Evolutionary conservation across 2,797 vertebrate genomes (phyloP), one percentile per base, ranked within the genome.

Genomic region (Emys orbicularis): DNA sequence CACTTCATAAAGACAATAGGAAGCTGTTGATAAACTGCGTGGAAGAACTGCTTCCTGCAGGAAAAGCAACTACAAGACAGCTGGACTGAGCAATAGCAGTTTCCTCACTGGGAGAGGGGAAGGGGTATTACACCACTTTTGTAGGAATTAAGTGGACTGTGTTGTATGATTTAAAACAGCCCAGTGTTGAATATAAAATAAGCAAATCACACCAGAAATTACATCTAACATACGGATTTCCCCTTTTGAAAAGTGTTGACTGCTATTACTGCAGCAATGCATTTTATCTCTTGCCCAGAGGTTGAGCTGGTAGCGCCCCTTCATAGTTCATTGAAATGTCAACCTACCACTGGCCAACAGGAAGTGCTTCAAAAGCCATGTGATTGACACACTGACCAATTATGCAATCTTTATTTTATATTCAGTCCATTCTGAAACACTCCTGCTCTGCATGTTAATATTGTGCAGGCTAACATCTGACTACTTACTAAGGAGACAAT

Each of bases 21-120:
- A 98, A 98, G 98, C 97, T 98, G 98, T 97, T 98, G 97, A 98
- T 97, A 98, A 98, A 98, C 98, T 97, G 94, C 96, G 97, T 96
- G 95, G 86, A 98, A 98, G 93, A 98, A 98, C 92, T 94, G 96
- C 96, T 98, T 98, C 98, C 98, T 98, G 97, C 87, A 97, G 96
- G 93, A 96, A 98, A 98, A 98, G 95, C 94, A 95, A 97, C 97
- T 95, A 27, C 94, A 95, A 95, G 97, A 96, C 90, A 96, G 82
- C 96, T 96, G 97, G 96, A 95, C 94, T 95, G 65, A 86, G 90
- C 92, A 95, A 85, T 94, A 97, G 94, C 95, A 72, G 94, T 96
- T 72, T 95, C 61, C 90, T 94, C 90, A 95, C 16, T 86, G 68
- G 49, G 61, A 90, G 93, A 92, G 10, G 52, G 87, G 93, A 92